Percentiles rank a stretch among this genome's conserved stretches.
Evolutionary conservation across 1,140 invertebrate genomes (phyloP).

Genomic region (Brachionus rubens): DNA sequence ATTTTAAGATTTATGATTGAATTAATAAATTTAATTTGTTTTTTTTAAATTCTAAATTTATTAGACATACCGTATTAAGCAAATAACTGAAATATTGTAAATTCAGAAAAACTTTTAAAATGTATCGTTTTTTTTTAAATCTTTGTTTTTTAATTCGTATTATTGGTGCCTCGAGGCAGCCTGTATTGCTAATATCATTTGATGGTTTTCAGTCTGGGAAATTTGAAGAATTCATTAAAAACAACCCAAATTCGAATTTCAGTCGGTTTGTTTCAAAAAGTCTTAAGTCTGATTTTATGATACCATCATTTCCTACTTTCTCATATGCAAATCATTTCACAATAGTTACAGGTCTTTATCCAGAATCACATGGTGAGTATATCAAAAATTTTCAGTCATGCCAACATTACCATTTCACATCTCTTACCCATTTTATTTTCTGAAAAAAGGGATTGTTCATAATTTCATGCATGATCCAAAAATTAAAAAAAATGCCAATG

Average conservation of each 20-base stretch:
- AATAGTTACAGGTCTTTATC: constrained; percentile 65
- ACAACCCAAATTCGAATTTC: constrained; percentile 63
- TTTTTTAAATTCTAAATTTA: no score
- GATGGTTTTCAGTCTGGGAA: constrained; percentile 73
- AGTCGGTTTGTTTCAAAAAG: constrained; percentile 64
- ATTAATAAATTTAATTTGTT: no score
- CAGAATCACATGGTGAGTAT: constrained; percentile 3
- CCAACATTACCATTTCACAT: no score
- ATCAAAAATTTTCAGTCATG: constrained; percentile 47
- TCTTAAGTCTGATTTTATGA: constrained; percentile 66
- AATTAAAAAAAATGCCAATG: not conserved
- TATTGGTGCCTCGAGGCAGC: no score
- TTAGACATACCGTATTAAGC: no score
- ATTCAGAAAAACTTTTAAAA: no score
- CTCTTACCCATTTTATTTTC: no score
- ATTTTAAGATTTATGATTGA: no score
- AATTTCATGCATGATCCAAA: not conserved
- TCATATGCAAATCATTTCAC: constrained; percentile 78
- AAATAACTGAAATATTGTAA: no score
- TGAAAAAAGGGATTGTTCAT: not conserved
- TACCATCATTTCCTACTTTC: constrained; percentile 69
- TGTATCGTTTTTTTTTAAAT: no score
- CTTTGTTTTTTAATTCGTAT: no score
- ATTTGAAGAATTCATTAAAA: constrained; percentile 57
- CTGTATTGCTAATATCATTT: constrained; percentile 64